Evolutionary conservation across 2,113 vertebrate species (phyloP).

Genomic region (Crotalus helleri): DNA sequence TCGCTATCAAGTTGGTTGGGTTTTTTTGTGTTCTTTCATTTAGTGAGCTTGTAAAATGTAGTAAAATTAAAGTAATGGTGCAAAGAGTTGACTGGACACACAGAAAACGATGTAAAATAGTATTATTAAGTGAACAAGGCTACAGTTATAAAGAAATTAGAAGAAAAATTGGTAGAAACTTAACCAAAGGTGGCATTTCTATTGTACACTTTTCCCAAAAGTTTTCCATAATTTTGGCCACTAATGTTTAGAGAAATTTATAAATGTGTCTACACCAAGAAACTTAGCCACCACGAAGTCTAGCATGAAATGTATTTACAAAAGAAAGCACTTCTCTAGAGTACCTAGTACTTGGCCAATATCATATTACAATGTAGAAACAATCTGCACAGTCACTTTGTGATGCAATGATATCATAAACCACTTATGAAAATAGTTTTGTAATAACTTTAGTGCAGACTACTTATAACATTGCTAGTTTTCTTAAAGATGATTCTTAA

Average conservation of each 20-base stretch:
- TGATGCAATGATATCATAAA: constrained; percentile 22
- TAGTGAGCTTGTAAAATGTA: no score
- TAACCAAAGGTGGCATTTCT: no score
- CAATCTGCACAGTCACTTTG: constrained; percentile 21
- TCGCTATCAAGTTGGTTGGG: no score
- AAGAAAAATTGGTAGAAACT: no score
- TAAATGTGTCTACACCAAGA: background rate
- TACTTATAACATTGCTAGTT: constrained; percentile 1
- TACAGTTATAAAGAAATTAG: no score
- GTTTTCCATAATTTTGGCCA: no score
- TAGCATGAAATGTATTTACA: background rate
- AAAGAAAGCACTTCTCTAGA: background rate
- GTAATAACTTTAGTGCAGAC: background rate
- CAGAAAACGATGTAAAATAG: no score
- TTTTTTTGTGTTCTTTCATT: no score
- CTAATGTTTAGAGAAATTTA: background rate
- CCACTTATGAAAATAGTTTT: constrained; percentile 8
- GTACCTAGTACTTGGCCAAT: background rate
- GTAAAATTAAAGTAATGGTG: no score
- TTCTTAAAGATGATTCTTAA: background rate
- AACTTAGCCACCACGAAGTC: background rate
- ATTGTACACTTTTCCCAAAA: no score
- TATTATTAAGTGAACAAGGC: no score
- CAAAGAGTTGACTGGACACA: no score
- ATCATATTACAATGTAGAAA: constrained; percentile 18